A percentile compares a stretch with the other conserved stretches of the same genome.
phyloP scores from a whole-genome alignment of 1,140 invertebrate species.

The Anagrus nilaparvatae region DNA sequence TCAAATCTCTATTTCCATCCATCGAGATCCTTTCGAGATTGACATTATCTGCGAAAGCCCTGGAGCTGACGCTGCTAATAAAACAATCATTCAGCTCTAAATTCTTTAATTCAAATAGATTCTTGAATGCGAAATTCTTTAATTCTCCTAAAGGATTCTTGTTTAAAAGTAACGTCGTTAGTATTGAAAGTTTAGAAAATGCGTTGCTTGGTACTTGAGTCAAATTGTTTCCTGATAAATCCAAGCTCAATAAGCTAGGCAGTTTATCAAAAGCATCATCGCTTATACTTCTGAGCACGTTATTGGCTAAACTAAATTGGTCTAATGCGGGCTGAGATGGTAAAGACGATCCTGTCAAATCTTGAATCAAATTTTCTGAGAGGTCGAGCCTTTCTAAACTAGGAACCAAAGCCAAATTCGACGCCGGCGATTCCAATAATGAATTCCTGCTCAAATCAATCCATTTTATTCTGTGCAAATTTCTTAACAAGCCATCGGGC shows the following conservation, averaged over 20 bases:
- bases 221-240: constrained; percentile 73
- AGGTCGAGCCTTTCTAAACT: constrained; percentile 58
- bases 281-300: constrained; percentile 60
- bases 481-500: constrained; percentile 58
- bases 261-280: constrained; percentile 58
- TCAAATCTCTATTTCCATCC: constrained; percentile 63
- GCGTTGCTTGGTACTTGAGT: constrained; percentile 64
- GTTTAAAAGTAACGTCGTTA: constrained; percentile 61
- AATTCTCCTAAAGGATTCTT: constrained; percentile 63
- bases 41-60: constrained; percentile 74
- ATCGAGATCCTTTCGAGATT: constrained; percentile 67
- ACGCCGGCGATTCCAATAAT: constrained; percentile 61
- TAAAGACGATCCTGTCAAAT: constrained; percentile 54
- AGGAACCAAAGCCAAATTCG: constrained; percentile 52
- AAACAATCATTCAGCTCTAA: constrained; percentile 59
- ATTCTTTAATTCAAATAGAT: constrained; percentile 64
- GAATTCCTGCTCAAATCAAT: constrained; percentile 65
- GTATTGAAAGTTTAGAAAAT: constrained; percentile 61
- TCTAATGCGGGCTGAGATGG: constrained; percentile 56
- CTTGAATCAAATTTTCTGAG: constrained; percentile 61
- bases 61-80: constrained; percentile 55
- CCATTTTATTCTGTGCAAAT: constrained; percentile 55
- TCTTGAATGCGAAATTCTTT: constrained; percentile 64
- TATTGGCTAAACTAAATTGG: constrained; percentile 55
- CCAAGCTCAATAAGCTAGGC: constrained; percentile 56